phyloP scores from a whole-genome alignment of 2,797 vertebrate genomes.

The Tokudaia tokunoshimensis region DNA sequence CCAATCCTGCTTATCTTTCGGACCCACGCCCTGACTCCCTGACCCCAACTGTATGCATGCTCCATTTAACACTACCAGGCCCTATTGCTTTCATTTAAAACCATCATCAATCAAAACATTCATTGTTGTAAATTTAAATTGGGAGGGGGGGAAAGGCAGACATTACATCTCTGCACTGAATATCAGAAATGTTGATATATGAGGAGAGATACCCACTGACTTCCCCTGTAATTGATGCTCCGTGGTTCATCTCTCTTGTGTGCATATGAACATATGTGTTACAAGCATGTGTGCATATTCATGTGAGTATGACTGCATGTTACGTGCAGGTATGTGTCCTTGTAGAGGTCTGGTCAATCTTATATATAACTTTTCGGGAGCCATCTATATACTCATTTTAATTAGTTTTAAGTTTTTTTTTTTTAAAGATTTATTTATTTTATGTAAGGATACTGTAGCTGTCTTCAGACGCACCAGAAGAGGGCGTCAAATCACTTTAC shows the following conservation, averaged over 20 bases:
- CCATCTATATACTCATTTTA: not conserved
- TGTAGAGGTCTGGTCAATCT: not conserved
- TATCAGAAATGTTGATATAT: not conserved
- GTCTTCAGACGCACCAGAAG: no score
- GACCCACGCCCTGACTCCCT: not conserved
- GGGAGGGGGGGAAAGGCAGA: not conserved
- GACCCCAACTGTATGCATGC: not conserved
- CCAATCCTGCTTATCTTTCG: not conserved
- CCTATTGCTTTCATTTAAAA: not conserved
- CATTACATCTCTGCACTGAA: not conserved
- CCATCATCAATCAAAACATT: not conserved
- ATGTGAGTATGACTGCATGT: not conserved
- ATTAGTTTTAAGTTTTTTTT: not conserved
- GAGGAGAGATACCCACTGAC: not conserved
- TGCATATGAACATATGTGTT: not conserved
- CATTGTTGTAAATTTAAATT: not conserved
- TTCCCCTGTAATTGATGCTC: not conserved
- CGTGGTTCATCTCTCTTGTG: not conserved
- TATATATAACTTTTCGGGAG: not conserved
- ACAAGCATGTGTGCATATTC: not conserved
- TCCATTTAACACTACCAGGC: not conserved
- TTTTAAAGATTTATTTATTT: no score
- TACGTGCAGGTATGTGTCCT: not conserved
- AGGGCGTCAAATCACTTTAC: no score
- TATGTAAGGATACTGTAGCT: no score